Conservation (phyloP, 2,797 vertebrate genomes). For the Sebastiscus albofasciatus region DNA sequence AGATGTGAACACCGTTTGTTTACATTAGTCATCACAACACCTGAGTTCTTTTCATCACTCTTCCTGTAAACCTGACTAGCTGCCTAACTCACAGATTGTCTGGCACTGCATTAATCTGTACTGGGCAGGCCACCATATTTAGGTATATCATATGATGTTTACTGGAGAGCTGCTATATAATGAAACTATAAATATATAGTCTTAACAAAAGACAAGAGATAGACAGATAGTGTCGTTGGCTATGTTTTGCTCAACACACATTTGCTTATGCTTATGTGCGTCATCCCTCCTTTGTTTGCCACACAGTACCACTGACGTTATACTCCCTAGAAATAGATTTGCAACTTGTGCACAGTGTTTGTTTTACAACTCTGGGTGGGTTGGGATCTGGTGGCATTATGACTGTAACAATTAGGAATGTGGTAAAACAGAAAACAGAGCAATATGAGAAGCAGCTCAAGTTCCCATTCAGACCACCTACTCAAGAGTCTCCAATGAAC, state of each 20-base stretch:
- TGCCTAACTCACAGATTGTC: constrained; percentile 2
- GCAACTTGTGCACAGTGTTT: background rate
- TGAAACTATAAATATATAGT: background rate
- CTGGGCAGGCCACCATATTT: background rate
- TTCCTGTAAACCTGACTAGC: background rate
- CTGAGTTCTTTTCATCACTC: background rate
- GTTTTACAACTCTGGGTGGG: background rate
- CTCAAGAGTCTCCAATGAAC: background rate
- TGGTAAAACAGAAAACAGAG: background rate
- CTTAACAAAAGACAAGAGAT: background rate
- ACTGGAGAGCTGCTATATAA: background rate
- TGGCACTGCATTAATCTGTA: background rate
- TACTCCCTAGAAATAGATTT: background rate
- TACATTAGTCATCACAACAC: background rate
- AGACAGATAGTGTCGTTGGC: background rate
- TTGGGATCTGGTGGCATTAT: background rate
- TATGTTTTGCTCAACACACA: background rate
- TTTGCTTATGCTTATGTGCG: background rate
- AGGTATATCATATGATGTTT: background rate
- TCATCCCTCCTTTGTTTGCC: background rate
- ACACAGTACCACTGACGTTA: background rate
- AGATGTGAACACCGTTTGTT: background rate
- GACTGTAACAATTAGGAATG: background rate
- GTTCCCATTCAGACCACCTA: background rate
- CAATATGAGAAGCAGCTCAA: background rate